A percentile compares a stretch with the other conserved stretches of the same genome.
Conservation (phyloP, 2,113 vertebrate species). For the Sitta europaea region DNA sequence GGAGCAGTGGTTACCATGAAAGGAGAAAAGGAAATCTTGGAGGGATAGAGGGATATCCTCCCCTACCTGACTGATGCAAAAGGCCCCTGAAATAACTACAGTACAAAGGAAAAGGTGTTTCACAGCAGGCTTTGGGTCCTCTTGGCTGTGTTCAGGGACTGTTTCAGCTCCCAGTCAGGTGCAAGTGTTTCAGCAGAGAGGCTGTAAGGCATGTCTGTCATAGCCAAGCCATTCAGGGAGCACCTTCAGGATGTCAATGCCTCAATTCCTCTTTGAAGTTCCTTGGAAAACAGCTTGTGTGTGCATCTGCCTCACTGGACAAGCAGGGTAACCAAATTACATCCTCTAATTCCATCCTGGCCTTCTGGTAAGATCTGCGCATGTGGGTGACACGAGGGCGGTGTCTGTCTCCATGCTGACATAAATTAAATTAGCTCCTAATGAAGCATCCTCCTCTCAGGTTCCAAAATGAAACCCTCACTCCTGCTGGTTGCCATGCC, state of each 20-base stretch:
- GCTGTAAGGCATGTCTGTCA: neutral
- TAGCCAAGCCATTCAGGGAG: neutral
- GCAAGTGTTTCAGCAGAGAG: neutral
- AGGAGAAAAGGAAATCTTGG: neutral
- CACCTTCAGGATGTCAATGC: neutral
- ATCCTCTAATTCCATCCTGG: neutral
- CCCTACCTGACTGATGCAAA: neutral
- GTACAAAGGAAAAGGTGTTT: neutral
- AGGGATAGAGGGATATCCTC: neutral
- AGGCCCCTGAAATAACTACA: neutral
- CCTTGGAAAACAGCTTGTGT: neutral
- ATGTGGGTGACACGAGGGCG: neutral
- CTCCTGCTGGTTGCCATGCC: neutral
- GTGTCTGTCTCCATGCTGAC: neutral
- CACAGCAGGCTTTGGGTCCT: neutral
- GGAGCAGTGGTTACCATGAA: neutral
- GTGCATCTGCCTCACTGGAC: neutral
- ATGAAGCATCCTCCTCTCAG: neutral
- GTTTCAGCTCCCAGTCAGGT: neutral
- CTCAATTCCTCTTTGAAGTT: neutral
- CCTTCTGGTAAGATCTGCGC: neutral
- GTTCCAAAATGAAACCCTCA: neutral
- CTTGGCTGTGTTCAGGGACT: neutral
- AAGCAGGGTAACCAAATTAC: neutral
- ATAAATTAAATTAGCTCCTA: neutral